phyloP scores from a whole-genome alignment of 2,797 vertebrate genomes.

The Fratercula arctica region DNA sequence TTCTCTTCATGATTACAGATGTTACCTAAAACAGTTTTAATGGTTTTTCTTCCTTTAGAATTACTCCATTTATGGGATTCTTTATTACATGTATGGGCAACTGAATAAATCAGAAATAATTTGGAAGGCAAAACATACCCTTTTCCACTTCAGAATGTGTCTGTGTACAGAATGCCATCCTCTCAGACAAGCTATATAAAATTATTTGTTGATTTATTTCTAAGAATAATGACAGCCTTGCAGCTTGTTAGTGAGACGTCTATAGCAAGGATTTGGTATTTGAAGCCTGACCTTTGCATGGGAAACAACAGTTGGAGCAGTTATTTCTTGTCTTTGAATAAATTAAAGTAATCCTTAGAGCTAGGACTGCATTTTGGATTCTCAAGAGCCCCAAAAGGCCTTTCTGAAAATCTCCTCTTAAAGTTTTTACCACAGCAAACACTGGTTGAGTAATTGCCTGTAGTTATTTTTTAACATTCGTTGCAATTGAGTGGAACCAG shows the following conservation, averaged over 20 bases:
- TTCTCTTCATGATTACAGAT: neutral
- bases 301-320: neutral
- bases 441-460: neutral
- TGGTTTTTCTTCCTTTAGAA: neutral
- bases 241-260: slow-evolving; percentile 17
- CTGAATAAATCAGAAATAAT: slow-evolving; percentile 11
- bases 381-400: neutral
- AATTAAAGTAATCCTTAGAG: neutral
- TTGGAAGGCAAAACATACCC: neutral
- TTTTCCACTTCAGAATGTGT: neutral
- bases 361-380: neutral
- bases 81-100: neutral
- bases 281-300: slow-evolving; percentile 53
- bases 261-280: slow-evolving; percentile 13
- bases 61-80: neutral
- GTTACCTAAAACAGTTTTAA: neutral
- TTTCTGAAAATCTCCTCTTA: neutral
- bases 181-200: neutral
- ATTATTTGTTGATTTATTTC: slow-evolving; percentile 4
- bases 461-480: fast-evolving
- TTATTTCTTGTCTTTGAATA: slow-evolving; percentile 13
- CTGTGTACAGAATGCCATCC: neutral
- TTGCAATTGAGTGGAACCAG: neutral
- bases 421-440: neutral
- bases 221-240: neutral